phyloP scores from a whole-genome alignment of 2,113 vertebrate genomes.

The Phoxinus phoxinus region DNA sequence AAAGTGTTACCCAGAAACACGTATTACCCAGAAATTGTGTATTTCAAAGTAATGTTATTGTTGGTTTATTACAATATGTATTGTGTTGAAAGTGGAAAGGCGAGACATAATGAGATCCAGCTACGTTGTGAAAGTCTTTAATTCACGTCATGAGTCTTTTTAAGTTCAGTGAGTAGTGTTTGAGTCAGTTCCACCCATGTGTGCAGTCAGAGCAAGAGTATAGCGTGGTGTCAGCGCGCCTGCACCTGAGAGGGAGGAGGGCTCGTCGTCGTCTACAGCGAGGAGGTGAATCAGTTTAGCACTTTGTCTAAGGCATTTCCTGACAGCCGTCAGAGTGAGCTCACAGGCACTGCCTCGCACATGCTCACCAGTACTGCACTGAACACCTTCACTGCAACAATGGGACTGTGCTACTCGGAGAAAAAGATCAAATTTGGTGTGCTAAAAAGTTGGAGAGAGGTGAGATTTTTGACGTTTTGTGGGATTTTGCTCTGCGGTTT shows the following conservation, averaged over 20 bases:
- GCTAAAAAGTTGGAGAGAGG: slow-evolving; percentile 71
- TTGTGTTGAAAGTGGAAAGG: background rate
- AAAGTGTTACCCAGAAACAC: too few relatives aligned
- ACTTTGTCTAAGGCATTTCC: slow-evolving; percentile 70
- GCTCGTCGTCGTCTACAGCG: background rate
- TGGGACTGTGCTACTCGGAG: slow-evolving; percentile 78
- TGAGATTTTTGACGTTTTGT: slow-evolving; percentile 56
- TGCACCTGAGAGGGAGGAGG: slow-evolving; percentile 47
- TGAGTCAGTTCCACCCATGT: slow-evolving; percentile 21
- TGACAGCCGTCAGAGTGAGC: slow-evolving; percentile 67
- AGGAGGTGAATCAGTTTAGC: slow-evolving; percentile 63
- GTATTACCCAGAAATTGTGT: background rate
- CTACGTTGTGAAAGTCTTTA: background rate
- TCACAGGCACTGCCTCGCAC: slow-evolving; percentile 24
- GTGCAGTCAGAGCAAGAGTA: slow-evolving; percentile 47
- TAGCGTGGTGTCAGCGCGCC: background rate
- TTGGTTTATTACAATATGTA: slow-evolving; percentile 10
- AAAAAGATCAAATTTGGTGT: slow-evolving; percentile 69
- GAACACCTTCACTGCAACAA: slow-evolving; percentile 62
- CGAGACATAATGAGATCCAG: background rate
- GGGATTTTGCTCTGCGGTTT: background rate
- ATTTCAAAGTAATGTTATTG: background rate
- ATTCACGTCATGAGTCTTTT: background rate
- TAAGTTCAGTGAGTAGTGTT: background rate
- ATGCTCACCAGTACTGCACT: slow-evolving; percentile 57